Base-by-base conservation (phyloP, 2,797 vertebrate genomes). In the Octomys mimax region DNA sequence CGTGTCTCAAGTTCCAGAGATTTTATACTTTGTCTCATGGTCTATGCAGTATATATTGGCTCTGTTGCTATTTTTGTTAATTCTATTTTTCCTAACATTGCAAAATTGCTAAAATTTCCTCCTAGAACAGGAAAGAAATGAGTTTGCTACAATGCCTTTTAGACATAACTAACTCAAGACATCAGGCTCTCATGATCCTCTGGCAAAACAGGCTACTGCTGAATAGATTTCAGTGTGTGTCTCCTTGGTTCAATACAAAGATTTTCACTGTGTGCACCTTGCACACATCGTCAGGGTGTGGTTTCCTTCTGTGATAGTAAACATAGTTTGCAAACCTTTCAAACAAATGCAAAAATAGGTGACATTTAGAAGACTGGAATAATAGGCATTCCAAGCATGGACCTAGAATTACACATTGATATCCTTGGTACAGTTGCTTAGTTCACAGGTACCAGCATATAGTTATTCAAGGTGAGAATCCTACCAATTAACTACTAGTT, bases 31-130 rank as follows among this genome's bases (percentile, higher is more conserved):
- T 64, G 79, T 62, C 33, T 28, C 36, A 77, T 31, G 10, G 4
- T 59, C 39, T 39, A 39, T 39, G 13, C 26, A 31, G 12, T 81
- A 89, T 52, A 36, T 95, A 9, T 78, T 24, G 28, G 13, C 70
- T 90, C 39, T 81, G 26, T 78, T 49, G 14, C 33, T 49, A 14
- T 28, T 84, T 31, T 87, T 87, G 31, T 49, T 33, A 78, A 21
- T 59, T 94, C 24, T 77, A 26, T 87, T 94, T 28, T 86, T 95
- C 42, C 28, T n/a, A 86, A 42, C 21, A 82, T 95, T 59, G 42
- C 21, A 68, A 22, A 75, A 82, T 73, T 73, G 62, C 49, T 70
- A 89, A 80, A 49, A 71, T 1, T 39, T 46, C 2, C 18, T 26
- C 73, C 5, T 64, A 39, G 26, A 81, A 89, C 80, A 83, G 73